Percentiles rank a stretch among this genome's conserved stretches.
Conservation (phyloP, 2,888 invertebrate species). For the Pristionchus maxplancki region DNA sequence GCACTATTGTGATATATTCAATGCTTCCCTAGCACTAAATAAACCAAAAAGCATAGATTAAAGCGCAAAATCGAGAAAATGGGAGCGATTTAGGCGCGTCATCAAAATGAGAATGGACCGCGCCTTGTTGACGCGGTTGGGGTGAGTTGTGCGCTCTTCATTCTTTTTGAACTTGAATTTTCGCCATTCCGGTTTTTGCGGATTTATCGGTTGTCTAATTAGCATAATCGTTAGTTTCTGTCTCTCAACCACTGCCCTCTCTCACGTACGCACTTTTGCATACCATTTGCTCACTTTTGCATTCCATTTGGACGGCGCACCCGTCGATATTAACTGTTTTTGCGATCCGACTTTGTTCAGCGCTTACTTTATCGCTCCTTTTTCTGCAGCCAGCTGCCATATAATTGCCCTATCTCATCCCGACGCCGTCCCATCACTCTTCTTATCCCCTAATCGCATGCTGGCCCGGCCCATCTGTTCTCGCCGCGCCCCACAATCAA, state of each 20-base stretch:
- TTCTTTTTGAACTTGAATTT: neutral
- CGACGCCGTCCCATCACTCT: neutral
- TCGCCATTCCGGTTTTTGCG: neutral
- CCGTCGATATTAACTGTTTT: neutral
- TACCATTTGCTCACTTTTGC: no score
- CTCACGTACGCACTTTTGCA: neutral
- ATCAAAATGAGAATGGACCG: neutral
- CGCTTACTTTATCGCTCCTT: neutral
- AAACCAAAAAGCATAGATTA: neutral
- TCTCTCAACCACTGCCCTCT: neutral
- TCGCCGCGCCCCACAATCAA: neutral
- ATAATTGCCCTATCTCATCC: neutral
- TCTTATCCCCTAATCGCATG: neutral
- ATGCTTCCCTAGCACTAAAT: no score
- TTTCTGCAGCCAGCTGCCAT: neutral
- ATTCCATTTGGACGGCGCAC: neutral
- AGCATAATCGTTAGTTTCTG: neutral
- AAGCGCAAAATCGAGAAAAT: neutral
- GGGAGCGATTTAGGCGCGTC: neutral
- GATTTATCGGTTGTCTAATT: neutral
- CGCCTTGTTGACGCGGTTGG: neutral
- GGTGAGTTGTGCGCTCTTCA: neutral
- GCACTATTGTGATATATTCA: no score
- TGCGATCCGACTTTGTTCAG: no score
- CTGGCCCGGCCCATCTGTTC: slow-evolving; percentile 26